Evolutionary conservation across 1,140 invertebrate genomes (phyloP).

Genomic region (Drosophila asahinai): DNA sequence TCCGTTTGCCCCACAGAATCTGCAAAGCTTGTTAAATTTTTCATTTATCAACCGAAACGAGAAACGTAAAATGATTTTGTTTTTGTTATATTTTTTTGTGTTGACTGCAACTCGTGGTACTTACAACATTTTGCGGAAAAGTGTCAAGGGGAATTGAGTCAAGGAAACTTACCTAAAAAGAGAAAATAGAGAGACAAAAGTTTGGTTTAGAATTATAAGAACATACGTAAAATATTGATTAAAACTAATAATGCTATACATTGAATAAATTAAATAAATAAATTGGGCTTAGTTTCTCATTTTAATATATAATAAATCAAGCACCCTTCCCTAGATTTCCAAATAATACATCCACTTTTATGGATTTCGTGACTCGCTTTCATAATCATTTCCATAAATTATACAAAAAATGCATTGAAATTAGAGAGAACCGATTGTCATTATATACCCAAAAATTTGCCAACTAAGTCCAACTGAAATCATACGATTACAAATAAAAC

Average conservation of each 20-base stretch:
- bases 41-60: constrained; percentile 55
- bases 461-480: constrained; percentile 37
- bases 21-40: constrained; percentile 63
- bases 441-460: constrained; percentile 22
- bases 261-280: not conserved
- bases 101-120: constrained; percentile 48
- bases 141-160: constrained; percentile 16
- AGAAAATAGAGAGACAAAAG: constrained; percentile 24
- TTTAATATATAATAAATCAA: not conserved
- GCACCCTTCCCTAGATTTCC: too few species aligned
- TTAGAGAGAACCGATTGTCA: constrained; percentile 1
- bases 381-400: not conserved
- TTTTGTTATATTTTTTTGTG: constrained; percentile 15
- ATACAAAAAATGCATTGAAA: not conserved
- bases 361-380: not conserved
- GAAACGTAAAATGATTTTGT: constrained; percentile 15
- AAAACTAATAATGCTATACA: not conserved
- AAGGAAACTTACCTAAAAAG: constrained; percentile 67
- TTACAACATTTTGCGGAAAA: constrained; percentile 54
- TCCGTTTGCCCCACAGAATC: constrained; percentile 18
- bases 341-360: not conserved
- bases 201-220: not conserved
- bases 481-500: constrained; percentile 42
- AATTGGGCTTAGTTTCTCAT: too few species aligned
- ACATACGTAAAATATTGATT: not conserved